phyloP scores from a whole-genome alignment of 2,888 invertebrate species.

The Pseudococcus longispinus region DNA sequence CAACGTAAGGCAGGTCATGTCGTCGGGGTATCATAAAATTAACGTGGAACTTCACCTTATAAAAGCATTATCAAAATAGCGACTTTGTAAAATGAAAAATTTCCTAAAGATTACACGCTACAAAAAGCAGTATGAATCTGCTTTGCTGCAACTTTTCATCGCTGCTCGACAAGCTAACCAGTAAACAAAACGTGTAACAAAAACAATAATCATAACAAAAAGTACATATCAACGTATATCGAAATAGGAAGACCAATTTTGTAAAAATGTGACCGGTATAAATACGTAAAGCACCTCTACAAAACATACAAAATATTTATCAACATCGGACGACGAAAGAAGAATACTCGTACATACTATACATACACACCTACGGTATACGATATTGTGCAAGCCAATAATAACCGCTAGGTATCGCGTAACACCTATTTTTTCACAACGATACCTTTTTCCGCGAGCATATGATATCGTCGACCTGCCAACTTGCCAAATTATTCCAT shows the following conservation, averaged over 20 bases:
- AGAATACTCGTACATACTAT: not conserved
- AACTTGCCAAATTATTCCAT: slow-evolving; percentile 26
- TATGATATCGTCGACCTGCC: not conserved
- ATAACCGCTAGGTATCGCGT: not conserved
- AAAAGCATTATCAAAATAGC: no score
- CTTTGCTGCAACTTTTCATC: not conserved
- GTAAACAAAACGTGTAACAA: slow-evolving; percentile 15
- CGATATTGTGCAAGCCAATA: not conserved
- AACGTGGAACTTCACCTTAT: no score
- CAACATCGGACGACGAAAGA: slow-evolving; percentile 19
- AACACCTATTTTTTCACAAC: not conserved
- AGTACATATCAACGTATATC: not conserved
- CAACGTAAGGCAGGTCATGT: no score
- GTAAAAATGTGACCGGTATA: slow-evolving; percentile 24
- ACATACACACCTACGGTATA: not conserved
- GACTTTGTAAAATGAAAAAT: not conserved
- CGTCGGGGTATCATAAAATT: no score
- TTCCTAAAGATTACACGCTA: not conserved
- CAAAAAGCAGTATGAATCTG: not conserved
- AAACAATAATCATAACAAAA: slow-evolving; percentile 4
- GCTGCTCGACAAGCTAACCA: not conserved
- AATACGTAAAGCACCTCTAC: slow-evolving; percentile 13
- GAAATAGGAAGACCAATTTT: slow-evolving; percentile 39
- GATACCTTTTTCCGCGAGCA: not conserved
- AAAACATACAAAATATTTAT: slow-evolving; percentile 23